Evolutionary conservation across 2,113 vertebrate species (phyloP).

Genomic region (Chauna torquata): DNA sequence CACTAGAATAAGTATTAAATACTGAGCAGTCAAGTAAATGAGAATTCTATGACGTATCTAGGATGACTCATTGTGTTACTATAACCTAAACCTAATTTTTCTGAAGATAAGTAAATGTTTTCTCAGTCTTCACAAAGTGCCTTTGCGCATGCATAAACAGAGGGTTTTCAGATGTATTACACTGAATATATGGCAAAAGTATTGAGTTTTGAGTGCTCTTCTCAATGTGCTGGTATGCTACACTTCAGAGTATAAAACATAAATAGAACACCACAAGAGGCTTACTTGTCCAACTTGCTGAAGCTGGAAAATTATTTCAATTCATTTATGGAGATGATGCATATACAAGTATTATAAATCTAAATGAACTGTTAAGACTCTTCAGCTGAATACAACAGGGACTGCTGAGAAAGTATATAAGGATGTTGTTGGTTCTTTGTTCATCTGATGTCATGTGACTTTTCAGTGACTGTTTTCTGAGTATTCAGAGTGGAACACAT

Average conservation of each 20-base stretch:
- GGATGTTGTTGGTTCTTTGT: background rate
- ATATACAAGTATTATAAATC: background rate
- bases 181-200: background rate
- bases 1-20: background rate
- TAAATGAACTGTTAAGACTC: background rate
- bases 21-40: background rate
- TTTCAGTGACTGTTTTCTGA: background rate
- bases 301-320: background rate
- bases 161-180: background rate
- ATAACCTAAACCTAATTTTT: background rate
- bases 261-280: background rate
- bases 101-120: background rate
- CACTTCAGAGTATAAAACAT: background rate
- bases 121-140: background rate
- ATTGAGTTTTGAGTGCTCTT: background rate
- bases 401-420: background rate
- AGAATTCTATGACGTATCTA: background rate
- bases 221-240: background rate
- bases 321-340: background rate
- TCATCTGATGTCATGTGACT: background rate
- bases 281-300: background rate
- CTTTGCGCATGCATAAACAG: background rate
- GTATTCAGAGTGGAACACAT: background rate
- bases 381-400: background rate
- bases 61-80: background rate